phyloP scores from a whole-genome alignment of 2,797 vertebrate species.

The Acanthis flammea region DNA sequence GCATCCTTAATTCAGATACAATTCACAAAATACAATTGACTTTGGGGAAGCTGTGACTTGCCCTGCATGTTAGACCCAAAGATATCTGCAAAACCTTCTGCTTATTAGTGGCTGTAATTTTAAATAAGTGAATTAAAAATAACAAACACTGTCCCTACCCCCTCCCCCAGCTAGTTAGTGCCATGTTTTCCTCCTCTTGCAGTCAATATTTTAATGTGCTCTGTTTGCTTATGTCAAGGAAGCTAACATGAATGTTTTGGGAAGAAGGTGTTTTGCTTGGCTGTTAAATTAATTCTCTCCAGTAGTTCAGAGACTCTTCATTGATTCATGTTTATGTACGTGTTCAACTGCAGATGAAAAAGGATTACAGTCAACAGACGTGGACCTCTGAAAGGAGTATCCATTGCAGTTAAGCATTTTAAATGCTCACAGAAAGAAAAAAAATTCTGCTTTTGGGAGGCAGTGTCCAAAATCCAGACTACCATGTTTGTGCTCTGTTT shows the following conservation, averaged over 20 bases:
- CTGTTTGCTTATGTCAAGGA: neutral
- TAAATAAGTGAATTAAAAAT: neutral
- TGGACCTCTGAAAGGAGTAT: neutral
- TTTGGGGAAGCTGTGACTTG: neutral
- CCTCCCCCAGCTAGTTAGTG: neutral
- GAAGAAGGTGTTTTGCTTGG: slow-evolving; percentile 12
- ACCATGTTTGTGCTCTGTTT: neutral
- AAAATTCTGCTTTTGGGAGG: neutral
- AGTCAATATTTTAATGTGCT: neutral
- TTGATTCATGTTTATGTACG: neutral
- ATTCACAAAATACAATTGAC: neutral
- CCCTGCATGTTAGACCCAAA: neutral
- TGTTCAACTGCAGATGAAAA: neutral
- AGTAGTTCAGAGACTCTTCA: neutral
- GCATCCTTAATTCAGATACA: neutral
- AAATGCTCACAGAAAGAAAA: neutral
- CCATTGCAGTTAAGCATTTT: neutral
- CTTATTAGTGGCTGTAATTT: neutral
- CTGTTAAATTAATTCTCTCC: neutral
- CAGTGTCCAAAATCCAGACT: neutral
- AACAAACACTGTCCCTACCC: neutral
- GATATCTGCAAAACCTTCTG: neutral
- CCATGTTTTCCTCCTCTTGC: neutral
- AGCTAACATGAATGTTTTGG: neutral
- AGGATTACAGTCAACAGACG: neutral